Evolutionary conservation across 2,797 vertebrate genomes (phyloP), one percentile per base, ranked within the genome.

Genomic region (Crax fasciolata): DNA sequence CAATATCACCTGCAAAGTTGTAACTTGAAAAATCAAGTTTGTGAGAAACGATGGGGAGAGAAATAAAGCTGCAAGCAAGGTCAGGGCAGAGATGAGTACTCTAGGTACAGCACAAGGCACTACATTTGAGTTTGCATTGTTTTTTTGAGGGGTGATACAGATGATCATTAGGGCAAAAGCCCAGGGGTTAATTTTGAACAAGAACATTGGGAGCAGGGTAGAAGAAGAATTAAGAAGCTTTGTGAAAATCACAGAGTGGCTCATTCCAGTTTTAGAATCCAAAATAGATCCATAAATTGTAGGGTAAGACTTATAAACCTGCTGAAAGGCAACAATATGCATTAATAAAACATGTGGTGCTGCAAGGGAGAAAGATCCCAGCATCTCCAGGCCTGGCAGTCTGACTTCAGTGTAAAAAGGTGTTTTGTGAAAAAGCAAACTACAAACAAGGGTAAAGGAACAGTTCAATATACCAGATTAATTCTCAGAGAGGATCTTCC

Each of bases 261-360:
- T 93, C 81, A 55, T 67, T 72, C 83, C 72, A 43, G 49, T 71
- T 71, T 82, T 13, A 79, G 91, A 93, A 90, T 77, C 57, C 75
- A 87, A 85, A 93, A 52, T 4, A 90, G 88, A 65, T 61, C 90
- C n/a, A 16, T 1, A 30, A 89, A 70, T 52, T 16, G 52, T 67
- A 74, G 76, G 81, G 84, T 86, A 82, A 89, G 90, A 93, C 87
- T 94, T 93, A 89, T 44, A 84, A 92, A 71, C 55, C 81, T 93
- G 75, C 32, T 74, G 52, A 93, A 94, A 89, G 38, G 67, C 84
- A 93, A 77, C 75, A 82, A 70, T 55, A 11, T 10, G 65, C 79
- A 75, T 82, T 83, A 85, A 91, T 91, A 91, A 92, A 94, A 87
- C 51, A 66, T 15, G 74, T 86, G 91, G 84, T 78, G 73, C 70